These are phyloP conservation scores for Chrysocyon brachyurus DNA, from an alignment of 2,797 vertebrate species.

Conservation along the genomic window DNA sequence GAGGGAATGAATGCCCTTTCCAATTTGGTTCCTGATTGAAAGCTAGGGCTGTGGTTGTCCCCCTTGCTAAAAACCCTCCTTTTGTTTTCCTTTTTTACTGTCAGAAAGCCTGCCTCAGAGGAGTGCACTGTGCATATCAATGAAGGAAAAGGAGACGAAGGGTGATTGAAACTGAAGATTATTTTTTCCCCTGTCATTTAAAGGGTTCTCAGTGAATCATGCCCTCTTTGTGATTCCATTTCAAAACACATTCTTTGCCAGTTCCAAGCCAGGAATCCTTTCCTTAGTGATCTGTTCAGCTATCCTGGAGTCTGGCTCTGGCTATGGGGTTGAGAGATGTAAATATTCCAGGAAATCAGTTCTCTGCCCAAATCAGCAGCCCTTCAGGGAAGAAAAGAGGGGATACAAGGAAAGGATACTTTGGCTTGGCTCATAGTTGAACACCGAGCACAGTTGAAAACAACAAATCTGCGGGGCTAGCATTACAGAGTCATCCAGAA, in stretches of 20 bases:
- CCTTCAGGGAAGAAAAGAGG: accelerated
- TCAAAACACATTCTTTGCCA: background rate
- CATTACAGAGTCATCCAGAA: background rate
- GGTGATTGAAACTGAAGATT: background rate
- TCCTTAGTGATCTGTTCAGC: background rate
- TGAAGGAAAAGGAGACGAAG: background rate
- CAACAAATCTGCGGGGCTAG: no score
- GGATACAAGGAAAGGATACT: background rate
- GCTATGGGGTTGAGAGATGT: background rate
- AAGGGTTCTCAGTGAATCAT: background rate
- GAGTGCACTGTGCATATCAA: background rate
- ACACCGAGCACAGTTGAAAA: background rate
- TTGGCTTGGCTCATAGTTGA: background rate
- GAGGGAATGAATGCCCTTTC: background rate
- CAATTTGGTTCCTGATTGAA: background rate
- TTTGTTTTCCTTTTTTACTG: background rate
- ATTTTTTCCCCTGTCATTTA: background rate
- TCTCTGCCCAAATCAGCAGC: background rate
- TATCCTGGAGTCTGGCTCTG: background rate
- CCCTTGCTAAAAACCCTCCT: background rate
- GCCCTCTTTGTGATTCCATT: background rate
- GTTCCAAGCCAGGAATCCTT: background rate
- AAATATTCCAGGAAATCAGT: background rate
- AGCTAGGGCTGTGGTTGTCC: background rate
- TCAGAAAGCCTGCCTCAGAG: background rate